These are phyloP conservation scores for Caranx melampygus DNA, from an alignment of 2,113 vertebrate species.

Conservation along the genomic window DNA sequence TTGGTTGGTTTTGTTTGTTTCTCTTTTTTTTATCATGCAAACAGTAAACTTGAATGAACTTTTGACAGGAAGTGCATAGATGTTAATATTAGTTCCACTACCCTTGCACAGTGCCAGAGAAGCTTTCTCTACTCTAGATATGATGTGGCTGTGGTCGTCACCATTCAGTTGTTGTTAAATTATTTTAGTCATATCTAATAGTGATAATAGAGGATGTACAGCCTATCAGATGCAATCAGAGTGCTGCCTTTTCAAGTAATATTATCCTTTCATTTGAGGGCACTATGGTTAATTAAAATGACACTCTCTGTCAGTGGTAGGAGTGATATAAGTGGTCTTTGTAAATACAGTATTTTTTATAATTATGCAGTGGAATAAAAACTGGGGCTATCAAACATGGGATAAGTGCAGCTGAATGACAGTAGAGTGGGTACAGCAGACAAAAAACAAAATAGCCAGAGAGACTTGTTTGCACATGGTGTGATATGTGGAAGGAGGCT, in stretches of 20 bases:
- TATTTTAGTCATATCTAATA: conserved; percentile 5
- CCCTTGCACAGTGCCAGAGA: conserved; percentile 23
- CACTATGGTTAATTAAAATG: not conserved
- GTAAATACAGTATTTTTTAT: not conserved
- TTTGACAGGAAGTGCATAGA: conserved; percentile 62
- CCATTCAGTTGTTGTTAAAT: conserved; percentile 31
- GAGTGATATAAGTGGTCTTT: not conserved
- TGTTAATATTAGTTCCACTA: conserved; percentile 51
- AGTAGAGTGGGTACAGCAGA: not conserved
- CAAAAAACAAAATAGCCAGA: not conserved
- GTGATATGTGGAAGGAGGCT: not conserved
- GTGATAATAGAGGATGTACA: not conserved
- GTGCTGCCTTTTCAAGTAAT: not conserved
- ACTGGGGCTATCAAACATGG: not conserved
- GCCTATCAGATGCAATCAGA: not conserved
- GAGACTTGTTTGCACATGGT: conserved; percentile 1
- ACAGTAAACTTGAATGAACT: conserved; percentile 32
- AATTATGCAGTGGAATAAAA: not conserved
- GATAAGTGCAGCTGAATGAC: not conserved
- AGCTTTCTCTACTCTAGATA: conserved; percentile 57
- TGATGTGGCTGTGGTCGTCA: conserved; percentile 74
- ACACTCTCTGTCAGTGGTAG: not conserved
- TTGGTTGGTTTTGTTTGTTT: not conserved
- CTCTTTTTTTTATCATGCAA: conserved; percentile 32
- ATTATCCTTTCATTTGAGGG: not conserved